phyloP scores from a whole-genome alignment of 1,140 invertebrate genomes.

The Apolygus lucorum region DNA sequence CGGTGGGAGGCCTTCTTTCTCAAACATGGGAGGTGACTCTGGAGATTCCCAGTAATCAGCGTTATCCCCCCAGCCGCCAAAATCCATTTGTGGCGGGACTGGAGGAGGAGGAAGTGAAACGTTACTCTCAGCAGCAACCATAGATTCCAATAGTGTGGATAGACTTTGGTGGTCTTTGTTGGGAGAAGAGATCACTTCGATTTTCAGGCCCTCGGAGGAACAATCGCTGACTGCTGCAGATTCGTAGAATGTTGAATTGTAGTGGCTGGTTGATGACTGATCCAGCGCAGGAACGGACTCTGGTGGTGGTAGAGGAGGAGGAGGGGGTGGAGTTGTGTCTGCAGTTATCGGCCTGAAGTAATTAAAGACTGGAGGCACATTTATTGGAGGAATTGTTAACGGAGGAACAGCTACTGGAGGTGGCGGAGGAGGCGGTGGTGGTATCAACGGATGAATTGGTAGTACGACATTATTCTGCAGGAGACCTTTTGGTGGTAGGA shows the following conservation, averaged over 20 bases:
- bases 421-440: too few species aligned
- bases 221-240: background rate
- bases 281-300: background rate
- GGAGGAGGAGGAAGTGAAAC: constrained; percentile 37
- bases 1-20: constrained; percentile 44
- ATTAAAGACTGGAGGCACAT: background rate
- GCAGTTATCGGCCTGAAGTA: background rate
- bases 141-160: background rate
- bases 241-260: background rate
- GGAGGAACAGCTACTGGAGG: background rate
- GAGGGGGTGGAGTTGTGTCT: constrained; percentile 3
- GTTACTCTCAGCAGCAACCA: background rate
- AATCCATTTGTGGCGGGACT: constrained; percentile 34
- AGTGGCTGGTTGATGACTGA: too few species aligned
- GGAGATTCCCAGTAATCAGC: constrained; percentile 37
- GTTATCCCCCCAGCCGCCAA: constrained; percentile 41
- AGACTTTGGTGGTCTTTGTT: background rate
- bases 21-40: constrained; percentile 55
- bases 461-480: too few species aligned
- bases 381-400: background rate
- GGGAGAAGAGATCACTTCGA: constrained; percentile 20
- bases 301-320: constrained; percentile 24
- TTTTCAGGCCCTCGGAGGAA: constrained; percentile 16
- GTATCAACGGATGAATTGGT: too few species aligned
- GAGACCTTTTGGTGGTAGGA: too few species aligned